Percentiles rank a stretch among this genome's conserved stretches.
Evolutionary conservation across 1,140 invertebrate genomes (phyloP).

Genomic region (Habropoda laboriosa): DNA sequence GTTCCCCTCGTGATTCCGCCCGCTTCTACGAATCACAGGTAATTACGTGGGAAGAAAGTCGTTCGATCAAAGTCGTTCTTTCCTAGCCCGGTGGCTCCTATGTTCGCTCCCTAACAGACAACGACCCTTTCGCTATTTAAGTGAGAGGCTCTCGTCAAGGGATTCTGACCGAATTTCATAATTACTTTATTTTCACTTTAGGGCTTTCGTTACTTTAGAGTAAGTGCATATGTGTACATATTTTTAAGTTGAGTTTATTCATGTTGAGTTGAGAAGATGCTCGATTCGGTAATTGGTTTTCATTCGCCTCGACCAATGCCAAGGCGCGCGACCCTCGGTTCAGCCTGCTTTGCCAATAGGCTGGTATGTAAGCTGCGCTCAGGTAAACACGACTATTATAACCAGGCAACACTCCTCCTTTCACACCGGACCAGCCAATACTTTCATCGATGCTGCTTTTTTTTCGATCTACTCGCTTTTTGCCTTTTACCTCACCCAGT

Average conservation of each 20-base stretch:
- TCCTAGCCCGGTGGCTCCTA: neutral
- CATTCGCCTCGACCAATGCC: too few relatives aligned
- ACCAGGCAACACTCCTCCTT: constrained; percentile 60
- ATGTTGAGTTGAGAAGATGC: too few relatives aligned
- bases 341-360: neutral
- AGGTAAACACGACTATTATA: constrained; percentile 35
- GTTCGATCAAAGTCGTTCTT: constrained; percentile 63
- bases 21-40: constrained; percentile 22
- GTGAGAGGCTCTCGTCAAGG: too few relatives aligned
- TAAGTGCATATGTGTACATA: too few relatives aligned
- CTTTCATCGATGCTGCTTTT: constrained; percentile 70
- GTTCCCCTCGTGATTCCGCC: neutral
- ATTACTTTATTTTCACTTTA: too few relatives aligned
- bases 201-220: too few relatives aligned
- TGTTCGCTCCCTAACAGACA: constrained; percentile 6
- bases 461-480: constrained; percentile 56
- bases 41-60: constrained; percentile 58
- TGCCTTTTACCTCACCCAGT: constrained; percentile 59
- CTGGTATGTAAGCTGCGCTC: constrained; percentile 26
- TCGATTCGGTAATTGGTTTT: too few relatives aligned
- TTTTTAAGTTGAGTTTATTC: too few relatives aligned
- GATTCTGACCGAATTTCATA: neutral
- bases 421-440: constrained; percentile 67
- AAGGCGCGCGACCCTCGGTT: too few relatives aligned
- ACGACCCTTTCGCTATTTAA: constrained; percentile 23